These are phyloP conservation scores for Centrocercus urophasianus DNA, from an alignment of 2,113 vertebrate species.

Conservation along the genomic window DNA sequence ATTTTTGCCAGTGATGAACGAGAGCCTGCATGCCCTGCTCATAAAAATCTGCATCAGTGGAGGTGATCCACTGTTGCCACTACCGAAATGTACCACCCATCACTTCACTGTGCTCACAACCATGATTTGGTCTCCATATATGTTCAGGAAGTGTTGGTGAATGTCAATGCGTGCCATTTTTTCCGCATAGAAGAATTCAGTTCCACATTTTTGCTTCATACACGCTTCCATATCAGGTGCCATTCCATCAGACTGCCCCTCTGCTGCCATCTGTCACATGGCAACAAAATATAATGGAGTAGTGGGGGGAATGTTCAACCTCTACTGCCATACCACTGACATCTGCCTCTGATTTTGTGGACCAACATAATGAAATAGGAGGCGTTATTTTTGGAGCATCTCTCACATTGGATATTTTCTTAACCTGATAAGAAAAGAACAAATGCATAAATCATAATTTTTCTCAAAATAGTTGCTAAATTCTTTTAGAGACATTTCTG, in stretches of 20 bases:
- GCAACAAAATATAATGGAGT: neutral
- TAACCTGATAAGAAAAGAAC: neutral
- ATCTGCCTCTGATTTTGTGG: neutral
- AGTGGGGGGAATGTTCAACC: neutral
- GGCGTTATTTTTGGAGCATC: neutral
- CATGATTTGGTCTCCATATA: neutral
- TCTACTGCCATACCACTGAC: neutral
- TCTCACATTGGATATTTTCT: neutral
- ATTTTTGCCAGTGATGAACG: neutral
- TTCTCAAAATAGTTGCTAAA: neutral
- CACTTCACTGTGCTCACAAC: neutral
- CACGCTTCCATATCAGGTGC: neutral
- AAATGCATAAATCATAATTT: neutral
- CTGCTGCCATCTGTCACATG: neutral
- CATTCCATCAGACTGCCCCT: neutral
- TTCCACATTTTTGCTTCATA: neutral
- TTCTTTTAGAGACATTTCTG: neutral
- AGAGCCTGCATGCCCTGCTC: neutral
- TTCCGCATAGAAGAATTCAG: neutral
- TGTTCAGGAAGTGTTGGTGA: neutral
- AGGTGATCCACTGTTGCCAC: neutral
- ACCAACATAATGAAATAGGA: neutral
- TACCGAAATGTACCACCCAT: neutral
- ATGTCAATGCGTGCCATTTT: neutral
- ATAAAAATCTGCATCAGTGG: neutral